Percentiles rank a stretch among this genome's conserved stretches.
Conservation (phyloP, 2,113 vertebrate genomes). For the Lathamus discolor region DNA sequence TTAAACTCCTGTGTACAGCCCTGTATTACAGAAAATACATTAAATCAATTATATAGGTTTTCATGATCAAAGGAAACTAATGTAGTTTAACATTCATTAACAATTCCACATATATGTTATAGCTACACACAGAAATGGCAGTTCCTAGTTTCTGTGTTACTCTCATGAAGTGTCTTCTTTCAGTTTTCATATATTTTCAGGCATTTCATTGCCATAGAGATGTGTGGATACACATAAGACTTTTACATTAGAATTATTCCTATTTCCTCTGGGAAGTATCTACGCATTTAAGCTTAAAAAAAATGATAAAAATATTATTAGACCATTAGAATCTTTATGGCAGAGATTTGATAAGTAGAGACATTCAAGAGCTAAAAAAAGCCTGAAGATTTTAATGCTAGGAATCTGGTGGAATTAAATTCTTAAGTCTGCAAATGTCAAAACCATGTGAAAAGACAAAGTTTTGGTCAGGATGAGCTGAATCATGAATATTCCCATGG, state of each 20-base stretch:
- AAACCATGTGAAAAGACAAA: not conserved
- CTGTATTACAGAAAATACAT: not conserved
- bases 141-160: not conserved
- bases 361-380: not conserved
- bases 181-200: not conserved
- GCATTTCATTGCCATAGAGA: not conserved
- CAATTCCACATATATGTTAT: not conserved
- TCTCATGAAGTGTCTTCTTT: not conserved
- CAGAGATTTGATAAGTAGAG: not conserved
- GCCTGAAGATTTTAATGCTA: not conserved
- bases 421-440: not conserved
- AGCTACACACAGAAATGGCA: not conserved
- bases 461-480: not conserved
- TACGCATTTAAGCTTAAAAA: not conserved
- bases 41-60: not conserved
- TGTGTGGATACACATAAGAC: rapidly evolving
- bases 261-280: not conserved
- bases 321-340: not conserved
- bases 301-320: not conserved
- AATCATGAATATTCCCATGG: not conserved
- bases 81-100: not conserved
- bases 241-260: not conserved
- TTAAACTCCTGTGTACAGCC: not conserved
- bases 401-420: not conserved
- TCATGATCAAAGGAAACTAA: not conserved